Evolutionary conservation across 2,797 vertebrate species (phyloP).

Genomic region (Sebastes minor): DNA sequence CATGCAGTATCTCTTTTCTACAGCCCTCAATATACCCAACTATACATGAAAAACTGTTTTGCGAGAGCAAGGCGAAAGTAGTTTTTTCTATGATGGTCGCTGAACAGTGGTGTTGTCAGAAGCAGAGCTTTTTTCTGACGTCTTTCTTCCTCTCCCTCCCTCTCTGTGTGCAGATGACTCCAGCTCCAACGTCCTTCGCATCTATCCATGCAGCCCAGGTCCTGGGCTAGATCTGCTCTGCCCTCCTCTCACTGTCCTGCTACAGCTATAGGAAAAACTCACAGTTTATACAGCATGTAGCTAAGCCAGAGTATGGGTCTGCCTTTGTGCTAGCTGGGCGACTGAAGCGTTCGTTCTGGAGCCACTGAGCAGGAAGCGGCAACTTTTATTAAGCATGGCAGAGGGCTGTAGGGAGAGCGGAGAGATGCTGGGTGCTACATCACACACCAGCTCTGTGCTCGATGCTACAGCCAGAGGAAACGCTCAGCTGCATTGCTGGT

Average conservation of each 20-base stretch:
- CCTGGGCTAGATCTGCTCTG: slow-evolving; percentile 77
- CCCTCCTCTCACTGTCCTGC: slow-evolving; percentile 62
- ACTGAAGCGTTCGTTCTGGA: slow-evolving; percentile 75
- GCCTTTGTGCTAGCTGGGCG: slow-evolving; percentile 88
- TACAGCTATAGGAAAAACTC: slow-evolving; percentile 52
- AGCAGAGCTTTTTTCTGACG: slow-evolving; percentile 84
- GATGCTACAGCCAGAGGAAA: slow-evolving; percentile 58
- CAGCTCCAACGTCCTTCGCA: slow-evolving; percentile 77
- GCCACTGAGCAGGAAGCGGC: slow-evolving; percentile 75
- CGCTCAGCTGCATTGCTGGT: slow-evolving; percentile 61
- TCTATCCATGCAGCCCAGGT: slow-evolving; percentile 73
- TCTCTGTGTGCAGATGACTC: slow-evolving; percentile 89
- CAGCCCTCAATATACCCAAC: slow-evolving; percentile 77
- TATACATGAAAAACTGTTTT: slow-evolving; percentile 78
- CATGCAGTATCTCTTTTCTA: slow-evolving; percentile 84
- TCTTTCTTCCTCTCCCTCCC: slow-evolving; percentile 85
- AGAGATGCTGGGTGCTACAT: slow-evolving; percentile 69
- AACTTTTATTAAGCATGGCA: slow-evolving; percentile 85
- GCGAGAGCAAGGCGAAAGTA: slow-evolving; percentile 84
- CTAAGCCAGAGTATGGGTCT: slow-evolving; percentile 78
- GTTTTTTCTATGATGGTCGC: slow-evolving; percentile 78
- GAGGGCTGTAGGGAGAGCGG: slow-evolving; percentile 64
- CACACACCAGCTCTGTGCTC: slow-evolving; percentile 63
- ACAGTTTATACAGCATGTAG: slow-evolving; percentile 54
- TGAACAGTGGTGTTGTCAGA: slow-evolving; percentile 88